Conservation (phyloP, 1,140 invertebrate species). For the Rhyacophila brunnea region DNA sequence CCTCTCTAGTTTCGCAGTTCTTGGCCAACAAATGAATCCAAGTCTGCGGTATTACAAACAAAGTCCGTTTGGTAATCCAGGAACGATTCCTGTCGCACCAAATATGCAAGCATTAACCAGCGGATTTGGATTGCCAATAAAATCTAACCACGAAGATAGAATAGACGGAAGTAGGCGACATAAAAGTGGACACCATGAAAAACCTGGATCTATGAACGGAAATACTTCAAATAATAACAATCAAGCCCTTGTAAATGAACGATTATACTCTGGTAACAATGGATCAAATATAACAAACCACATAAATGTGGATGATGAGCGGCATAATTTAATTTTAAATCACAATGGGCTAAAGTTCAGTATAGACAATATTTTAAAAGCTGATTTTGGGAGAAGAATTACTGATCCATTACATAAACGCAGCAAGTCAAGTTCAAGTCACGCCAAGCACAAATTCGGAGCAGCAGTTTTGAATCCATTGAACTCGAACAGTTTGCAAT, state of each 20-base stretch:
- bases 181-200: slow-evolving; percentile 21
- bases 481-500: not conserved
- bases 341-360: slow-evolving; percentile 80
- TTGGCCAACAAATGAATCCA: slow-evolving; percentile 19
- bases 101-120: slow-evolving; percentile 17
- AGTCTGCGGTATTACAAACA: slow-evolving; percentile 31
- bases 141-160: slow-evolving; percentile 15
- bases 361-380: slow-evolving; percentile 89
- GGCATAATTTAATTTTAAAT: slow-evolving; percentile 49
- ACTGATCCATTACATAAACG: slow-evolving; percentile 67
- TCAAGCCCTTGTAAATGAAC: slow-evolving; percentile 13
- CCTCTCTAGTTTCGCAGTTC: slow-evolving; percentile 23
- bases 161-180: slow-evolving; percentile 16
- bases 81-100: slow-evolving; percentile 10
- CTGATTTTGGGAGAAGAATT: slow-evolving; percentile 78
- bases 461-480: slow-evolving; percentile 19
- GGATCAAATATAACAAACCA: slow-evolving; percentile 38
- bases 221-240: slow-evolving; percentile 10
- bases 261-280: slow-evolving; percentile 28
- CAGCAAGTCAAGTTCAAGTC: slow-evolving; percentile 38
- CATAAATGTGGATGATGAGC: slow-evolving; percentile 41
- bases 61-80: slow-evolving; percentile 20
- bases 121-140: slow-evolving; percentile 14
- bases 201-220: slow-evolving; percentile 6
- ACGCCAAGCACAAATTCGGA: slow-evolving; percentile 27